Conservation (phyloP, 1,140 invertebrate genomes). For the Anastatus disparis region DNA sequence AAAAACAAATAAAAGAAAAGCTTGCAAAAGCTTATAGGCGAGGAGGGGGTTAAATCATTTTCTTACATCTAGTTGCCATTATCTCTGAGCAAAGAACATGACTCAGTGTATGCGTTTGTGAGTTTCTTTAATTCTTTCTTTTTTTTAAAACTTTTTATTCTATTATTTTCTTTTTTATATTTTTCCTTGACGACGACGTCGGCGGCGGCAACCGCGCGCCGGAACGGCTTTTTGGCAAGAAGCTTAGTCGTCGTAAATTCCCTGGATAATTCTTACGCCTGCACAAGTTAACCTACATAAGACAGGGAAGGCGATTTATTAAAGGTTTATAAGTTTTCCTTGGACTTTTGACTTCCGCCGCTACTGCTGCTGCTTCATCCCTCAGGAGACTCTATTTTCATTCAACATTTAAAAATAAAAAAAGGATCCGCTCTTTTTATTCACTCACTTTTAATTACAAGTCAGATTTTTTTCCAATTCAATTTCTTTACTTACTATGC, state of each 20-base stretch:
- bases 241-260: conserved; percentile 5
- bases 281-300: conserved; percentile 24
- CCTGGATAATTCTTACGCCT: conserved; percentile 16
- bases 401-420: too few relatives aligned
- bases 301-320: conserved; percentile 22
- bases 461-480: too few relatives aligned
- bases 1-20: too few relatives aligned
- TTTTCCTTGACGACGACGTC: too few relatives aligned
- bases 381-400: too few relatives aligned
- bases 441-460: too few relatives aligned
- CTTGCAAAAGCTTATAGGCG: not conserved
- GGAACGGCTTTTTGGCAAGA: conserved; percentile 14
- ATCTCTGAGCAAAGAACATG: not conserved
- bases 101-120: not conserved
- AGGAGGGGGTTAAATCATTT: conserved; percentile 8
- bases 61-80: conserved; percentile 5
- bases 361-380: too few relatives aligned
- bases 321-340: not conserved
- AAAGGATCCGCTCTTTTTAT: too few relatives aligned
- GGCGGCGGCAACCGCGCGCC: not conserved
- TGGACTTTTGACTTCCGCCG: not conserved
- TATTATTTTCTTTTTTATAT: not conserved
- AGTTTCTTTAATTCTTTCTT: too few relatives aligned
- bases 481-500: too few relatives aligned
- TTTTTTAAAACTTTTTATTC: too few relatives aligned